Evolutionary conservation across 2,113 vertebrate genomes (phyloP).

Genomic region (Spea bombifrons): DNA sequence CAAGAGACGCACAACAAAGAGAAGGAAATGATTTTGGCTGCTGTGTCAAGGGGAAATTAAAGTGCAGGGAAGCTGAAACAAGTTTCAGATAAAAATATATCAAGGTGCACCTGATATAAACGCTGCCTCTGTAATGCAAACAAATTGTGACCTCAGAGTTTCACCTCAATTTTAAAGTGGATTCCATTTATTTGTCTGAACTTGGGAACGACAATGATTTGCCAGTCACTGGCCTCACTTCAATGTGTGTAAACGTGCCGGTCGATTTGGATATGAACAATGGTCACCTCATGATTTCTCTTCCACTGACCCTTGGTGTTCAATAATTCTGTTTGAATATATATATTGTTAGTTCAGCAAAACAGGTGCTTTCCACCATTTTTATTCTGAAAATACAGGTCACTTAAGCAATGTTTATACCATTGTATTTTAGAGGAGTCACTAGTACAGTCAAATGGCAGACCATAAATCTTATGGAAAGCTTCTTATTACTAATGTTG

Average conservation of each 20-base stretch:
- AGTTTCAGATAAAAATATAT: conserved; percentile 27
- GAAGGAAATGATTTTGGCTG: background rate
- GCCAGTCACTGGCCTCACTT: conserved; percentile 16
- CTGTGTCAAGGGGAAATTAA: conserved; percentile 22
- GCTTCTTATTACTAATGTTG: no score
- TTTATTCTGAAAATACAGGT: no score
- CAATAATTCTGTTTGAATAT: conserved; percentile 8
- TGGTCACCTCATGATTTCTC: background rate
- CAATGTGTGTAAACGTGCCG: conserved; percentile 9
- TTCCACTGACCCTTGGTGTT: background rate
- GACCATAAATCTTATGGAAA: no score
- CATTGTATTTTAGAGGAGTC: no score
- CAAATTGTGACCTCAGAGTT: conserved; percentile 18
- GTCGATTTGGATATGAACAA: background rate
- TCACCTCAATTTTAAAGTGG: conserved; percentile 24
- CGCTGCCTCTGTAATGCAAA: conserved; percentile 20
- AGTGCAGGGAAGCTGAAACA: conserved; percentile 4
- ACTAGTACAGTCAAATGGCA: no score
- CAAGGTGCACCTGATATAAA: conserved; percentile 17
- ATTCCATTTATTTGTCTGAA: conserved; percentile 25
- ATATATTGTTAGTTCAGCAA: conserved; percentile 13
- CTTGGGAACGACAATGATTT: conserved; percentile 12
- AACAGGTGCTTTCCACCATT: conserved; percentile 5
- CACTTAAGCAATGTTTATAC: no score
- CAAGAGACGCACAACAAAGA: background rate